Base-by-base conservation (phyloP, 2,888 invertebrate species). In the Lepidochrysops patricia region DNA sequence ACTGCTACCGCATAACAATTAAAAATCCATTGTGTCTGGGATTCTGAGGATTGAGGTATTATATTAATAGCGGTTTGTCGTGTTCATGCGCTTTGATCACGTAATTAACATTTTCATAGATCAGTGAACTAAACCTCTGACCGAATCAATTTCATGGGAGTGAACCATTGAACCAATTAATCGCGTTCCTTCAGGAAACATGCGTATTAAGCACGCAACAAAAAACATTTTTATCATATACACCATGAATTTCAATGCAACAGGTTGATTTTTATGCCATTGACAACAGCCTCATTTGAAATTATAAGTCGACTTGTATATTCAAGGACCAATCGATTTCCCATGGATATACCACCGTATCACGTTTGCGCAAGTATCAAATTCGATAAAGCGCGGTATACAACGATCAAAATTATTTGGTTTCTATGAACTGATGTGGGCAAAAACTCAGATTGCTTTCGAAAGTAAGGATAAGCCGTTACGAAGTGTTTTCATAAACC, bases 261-360 rank as follows among this genome's bases (percentile, higher is more conserved):
- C 80, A 80, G 79, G 79, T 79, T 77, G 77, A 74, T 67, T 63
- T 63, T 65, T 68, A 61, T 61, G 66, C 66, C 67, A 78, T 79
- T 81, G 79, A 79, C 82, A 75, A 80, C 82, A 82, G 63, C 77
- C 70, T 66, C 75, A 85, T 86, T 85, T 85, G 79, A 83, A 88
- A 87, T 84, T 85, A 78, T 82, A 83, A 87, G 83, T 78, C 72
- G 70, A 70, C 75, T 75, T 80, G 79, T 79, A 77, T 80, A 84
- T 82, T 82, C 77, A 81, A 73, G 76, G 77, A 80, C 78, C 76
- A 81, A 79, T 85, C 85, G 84, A 82, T 77, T 27, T 50, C 6
- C 56, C 23, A 15, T 9, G 9, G 43, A 61, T 62, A 54, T 25
- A 27, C 15, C n/a, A 58, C 59, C 59, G 67, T 64, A 63, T 32